Evolutionary conservation across 2,888 invertebrate species (phyloP).

Genomic region (Microdon myrmicae): DNA sequence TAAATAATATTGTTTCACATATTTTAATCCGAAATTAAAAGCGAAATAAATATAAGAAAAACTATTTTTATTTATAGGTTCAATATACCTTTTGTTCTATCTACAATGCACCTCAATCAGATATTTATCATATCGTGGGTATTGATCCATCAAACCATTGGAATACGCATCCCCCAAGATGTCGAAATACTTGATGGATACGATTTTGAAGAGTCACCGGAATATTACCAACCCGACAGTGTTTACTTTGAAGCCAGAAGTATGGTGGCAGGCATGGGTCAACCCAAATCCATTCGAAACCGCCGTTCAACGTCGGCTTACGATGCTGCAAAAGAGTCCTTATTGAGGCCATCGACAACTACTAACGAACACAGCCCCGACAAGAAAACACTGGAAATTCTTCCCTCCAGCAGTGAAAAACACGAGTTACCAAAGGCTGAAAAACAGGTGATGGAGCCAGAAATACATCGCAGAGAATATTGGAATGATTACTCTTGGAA

Average conservation of each 20-base stretch:
- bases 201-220: constrained; percentile 58
- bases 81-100: too few relatives aligned
- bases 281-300: constrained; percentile 59
- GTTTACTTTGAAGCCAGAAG: constrained; percentile 58
- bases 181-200: constrained; percentile 61
- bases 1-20: too few relatives aligned
- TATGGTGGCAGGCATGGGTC: constrained; percentile 48
- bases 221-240: constrained; percentile 58
- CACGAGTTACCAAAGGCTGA: constrained; percentile 55
- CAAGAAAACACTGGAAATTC: constrained; percentile 53
- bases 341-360: constrained; percentile 46
- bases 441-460: constrained; percentile 67
- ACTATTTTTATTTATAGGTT: too few relatives aligned
- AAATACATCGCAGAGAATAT: constrained; percentile 71
- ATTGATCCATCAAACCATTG: constrained; percentile 23
- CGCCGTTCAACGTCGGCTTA: constrained; percentile 58
- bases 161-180: constrained; percentile 59
- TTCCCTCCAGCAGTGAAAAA: constrained; percentile 21
- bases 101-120: constrained; percentile 27
- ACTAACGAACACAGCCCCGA: constrained; percentile 50
- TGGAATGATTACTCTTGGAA: constrained; percentile 73
- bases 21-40: too few relatives aligned
- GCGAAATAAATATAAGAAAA: too few relatives aligned
- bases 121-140: constrained; percentile 28
- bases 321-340: constrained; percentile 54